Base-by-base conservation (phyloP, 2,113 vertebrate genomes). In the Macheiramphus alcinus region DNA sequence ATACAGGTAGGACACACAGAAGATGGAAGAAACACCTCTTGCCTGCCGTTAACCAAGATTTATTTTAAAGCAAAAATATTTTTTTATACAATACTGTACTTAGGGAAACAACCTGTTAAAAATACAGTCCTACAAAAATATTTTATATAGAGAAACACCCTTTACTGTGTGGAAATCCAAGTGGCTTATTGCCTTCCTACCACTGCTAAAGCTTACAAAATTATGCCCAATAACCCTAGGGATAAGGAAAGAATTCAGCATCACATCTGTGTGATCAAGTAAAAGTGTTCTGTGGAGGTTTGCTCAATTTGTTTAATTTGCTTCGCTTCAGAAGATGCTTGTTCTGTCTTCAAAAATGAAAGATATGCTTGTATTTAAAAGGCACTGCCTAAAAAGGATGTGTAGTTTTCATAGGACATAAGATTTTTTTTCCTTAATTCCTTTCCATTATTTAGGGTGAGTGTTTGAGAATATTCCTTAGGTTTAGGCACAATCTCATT, bases 341-440 rank as follows among this genome's bases (percentile, higher is more conserved):
- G 7, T 5, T 79, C 13, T 19, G 14, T 55, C 48, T 65, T 66
- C 9, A 65, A 40, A 83, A 92, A 25, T 9, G 2, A 56, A 58
- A 75, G 16, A 63, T 3, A 45, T 5, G 3, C 6, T 11, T 80
- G 15, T 31, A 3, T 73, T 80, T 84, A 70, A 81, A 84, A 66
- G 27, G 15, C 12, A 16, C 17, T n/a, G 23, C 14, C 43, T 93
- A 55, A 43, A 70, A 70, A 20, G 25, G 19, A 22, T 27, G 6
- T 16, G 10, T 17, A n/a, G 47, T 31, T 73, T 40, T 34, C 42
- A 43, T 0, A 29, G 2, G 5, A 34, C 1, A 13, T 0, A 18
- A 16, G 6, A 45, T 7, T 8, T 62, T 48, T 48, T 70, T 29
- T 22, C 27, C 42, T 74, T 7, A n/a, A 6, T 42, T 91, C 34